Conservation (phyloP, 1,140 invertebrate species). For the Ganaspis sp. region DNA sequence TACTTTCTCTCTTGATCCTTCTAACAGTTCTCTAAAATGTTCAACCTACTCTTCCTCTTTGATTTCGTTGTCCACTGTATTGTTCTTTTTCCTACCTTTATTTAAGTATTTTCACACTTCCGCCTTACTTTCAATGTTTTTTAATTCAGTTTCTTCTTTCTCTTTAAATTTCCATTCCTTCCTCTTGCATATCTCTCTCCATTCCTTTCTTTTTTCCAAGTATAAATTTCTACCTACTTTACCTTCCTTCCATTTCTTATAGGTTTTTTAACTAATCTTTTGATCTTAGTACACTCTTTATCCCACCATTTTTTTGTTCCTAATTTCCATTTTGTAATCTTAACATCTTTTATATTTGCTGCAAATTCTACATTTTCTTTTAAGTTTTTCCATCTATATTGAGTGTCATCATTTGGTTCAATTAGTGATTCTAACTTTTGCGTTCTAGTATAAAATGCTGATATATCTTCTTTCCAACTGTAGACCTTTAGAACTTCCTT, state of each 20-base stretch:
- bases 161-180: neutral
- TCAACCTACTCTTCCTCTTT: conserved; percentile 17
- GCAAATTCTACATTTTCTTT: neutral
- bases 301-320: conserved; percentile 20
- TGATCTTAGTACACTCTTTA: neutral
- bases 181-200: neutral
- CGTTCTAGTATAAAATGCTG: neutral
- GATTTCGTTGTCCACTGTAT: conserved; percentile 33
- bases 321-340: conserved; percentile 3
- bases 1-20: no score
- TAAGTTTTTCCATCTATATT: neutral
- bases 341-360: neutral
- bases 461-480: neutral
- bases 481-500: no score
- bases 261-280: neutral
- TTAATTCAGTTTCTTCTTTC: neutral
- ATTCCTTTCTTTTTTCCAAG: neutral
- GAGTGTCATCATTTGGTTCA: neutral
- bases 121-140: neutral
- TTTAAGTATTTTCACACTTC: neutral
- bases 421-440: neutral
- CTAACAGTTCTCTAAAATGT: no score
- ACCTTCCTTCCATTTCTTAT: neutral
- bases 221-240: neutral
- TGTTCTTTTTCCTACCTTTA: conserved; percentile 25